Evolutionary conservation across 1,140 invertebrate genomes (phyloP).

Genomic region (Aphelinus certus): DNA sequence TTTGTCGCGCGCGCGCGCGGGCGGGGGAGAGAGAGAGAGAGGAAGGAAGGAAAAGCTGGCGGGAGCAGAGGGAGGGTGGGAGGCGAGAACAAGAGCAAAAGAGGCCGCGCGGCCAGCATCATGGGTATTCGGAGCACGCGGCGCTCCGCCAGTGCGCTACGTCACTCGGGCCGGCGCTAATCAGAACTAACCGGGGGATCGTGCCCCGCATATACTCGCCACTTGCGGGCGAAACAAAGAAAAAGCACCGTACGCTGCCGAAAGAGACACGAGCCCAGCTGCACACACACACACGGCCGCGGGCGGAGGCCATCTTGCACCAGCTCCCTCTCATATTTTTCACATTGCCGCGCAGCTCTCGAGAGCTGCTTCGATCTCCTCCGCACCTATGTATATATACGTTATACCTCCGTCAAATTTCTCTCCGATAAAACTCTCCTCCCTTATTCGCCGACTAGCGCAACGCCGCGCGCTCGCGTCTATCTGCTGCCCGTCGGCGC

Average conservation of each 20-base stretch:
- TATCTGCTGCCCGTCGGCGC: no score
- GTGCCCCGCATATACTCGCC: constrained; percentile 57
- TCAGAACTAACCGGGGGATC: constrained; percentile 65
- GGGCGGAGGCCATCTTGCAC: constrained; percentile 51
- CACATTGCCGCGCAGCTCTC: no score
- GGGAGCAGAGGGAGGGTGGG: constrained; percentile 34
- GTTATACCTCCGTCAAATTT: no score
- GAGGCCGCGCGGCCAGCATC: constrained; percentile 19
- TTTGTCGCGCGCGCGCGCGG: constrained; percentile 29
- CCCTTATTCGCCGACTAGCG: no score
- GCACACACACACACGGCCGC: constrained; percentile 7
- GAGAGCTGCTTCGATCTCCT: no score
- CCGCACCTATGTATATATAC: no score
- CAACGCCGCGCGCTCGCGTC: no score
- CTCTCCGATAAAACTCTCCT: no score
- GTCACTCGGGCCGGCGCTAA: constrained; percentile 65
- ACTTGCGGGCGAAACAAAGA: constrained; percentile 48
- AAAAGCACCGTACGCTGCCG: constrained; percentile 3
- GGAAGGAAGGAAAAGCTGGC: no score
- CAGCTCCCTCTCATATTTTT: constrained; percentile 17
- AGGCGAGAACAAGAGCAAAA: constrained; percentile 37
- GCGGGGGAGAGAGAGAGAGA: not conserved
- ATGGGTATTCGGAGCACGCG: constrained; percentile 60
- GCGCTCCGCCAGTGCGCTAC: constrained; percentile 48
- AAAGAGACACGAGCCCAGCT: constrained; percentile 34